Evolutionary conservation across 1,140 invertebrate genomes (phyloP), one percentile per base, ranked within the genome.

Genomic region (Scaptodrosophila lebanonensis): DNA sequence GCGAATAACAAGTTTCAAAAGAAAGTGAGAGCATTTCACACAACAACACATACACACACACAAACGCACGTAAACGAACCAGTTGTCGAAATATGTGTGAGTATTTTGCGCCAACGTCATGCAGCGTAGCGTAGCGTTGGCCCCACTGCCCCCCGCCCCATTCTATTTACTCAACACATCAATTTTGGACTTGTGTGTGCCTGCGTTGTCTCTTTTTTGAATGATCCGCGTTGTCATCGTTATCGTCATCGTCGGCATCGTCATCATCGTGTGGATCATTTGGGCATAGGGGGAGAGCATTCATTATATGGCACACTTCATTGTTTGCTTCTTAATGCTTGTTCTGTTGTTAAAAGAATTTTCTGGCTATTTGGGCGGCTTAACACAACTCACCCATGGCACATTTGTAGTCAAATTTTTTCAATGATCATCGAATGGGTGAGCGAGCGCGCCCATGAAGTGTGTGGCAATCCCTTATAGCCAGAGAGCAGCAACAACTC

Each of bases 1-100:
- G 71, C 71, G 66, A 76, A 83, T 82, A 84, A 84, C 79, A 84
- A 84, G 79, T 84, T 82, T 84, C 51, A 68, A 75, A 84, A 66
- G 79, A 84, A 84, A 84, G 79, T 84, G 82, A 84, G 82, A 84
- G 79, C 83, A 71, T 61, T 84, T 79, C 53, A 56, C 57, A 53
- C 39, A 56, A 56, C 38, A 6, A 42, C 39, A 15, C 16, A 38
- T 15, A 13, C 11, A 35, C 3, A 36, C 47, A 51, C 49, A 53
- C 30, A 49, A 35, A 40, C 35, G 62, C 56, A 50, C 49, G 51
- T 12, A 42, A 11, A 45, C 35, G 38, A 38, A 66, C 52, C 50
- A 18, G 2, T 56, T 43, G 15, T 45, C n/a, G n/a, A n/a, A n/a
- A 20, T 20, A n/a, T 36, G 8, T 35, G 22, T 45, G 33, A 9